phyloP scores from a whole-genome alignment of 2,888 invertebrate genomes.

The Diplolepis rosae region DNA sequence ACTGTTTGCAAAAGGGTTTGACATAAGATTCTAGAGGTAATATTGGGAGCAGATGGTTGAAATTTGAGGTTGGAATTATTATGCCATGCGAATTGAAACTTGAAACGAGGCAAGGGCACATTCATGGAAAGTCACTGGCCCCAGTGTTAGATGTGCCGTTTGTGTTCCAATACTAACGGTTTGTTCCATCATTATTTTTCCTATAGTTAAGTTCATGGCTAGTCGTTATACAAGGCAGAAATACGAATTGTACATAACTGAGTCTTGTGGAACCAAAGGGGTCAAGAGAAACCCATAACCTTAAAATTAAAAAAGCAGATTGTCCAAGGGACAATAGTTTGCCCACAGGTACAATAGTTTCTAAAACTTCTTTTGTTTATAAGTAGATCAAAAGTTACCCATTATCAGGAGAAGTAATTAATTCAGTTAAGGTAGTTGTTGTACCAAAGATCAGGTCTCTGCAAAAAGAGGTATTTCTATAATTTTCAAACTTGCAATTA shows the following conservation, averaged over 20 bases:
- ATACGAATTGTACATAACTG: background rate
- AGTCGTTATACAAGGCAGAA: background rate
- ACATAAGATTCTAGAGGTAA: too few relatives aligned
- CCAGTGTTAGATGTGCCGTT: background rate
- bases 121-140: background rate
- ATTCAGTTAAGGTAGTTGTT: too few relatives aligned
- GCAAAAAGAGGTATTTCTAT: too few relatives aligned
- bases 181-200: background rate
- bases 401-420: too few relatives aligned
- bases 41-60: too few relatives aligned
- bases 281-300: constrained; percentile 30
- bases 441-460: too few relatives aligned
- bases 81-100: background rate
- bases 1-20: too few relatives aligned
- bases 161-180: constrained; percentile 4
- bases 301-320: constrained; percentile 35
- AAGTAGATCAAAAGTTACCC: too few relatives aligned
- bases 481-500: too few relatives aligned
- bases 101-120: background rate
- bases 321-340: constrained; percentile 1
- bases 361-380: too few relatives aligned
- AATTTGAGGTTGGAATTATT: background rate
- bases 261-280: constrained; percentile 6
- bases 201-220: background rate
- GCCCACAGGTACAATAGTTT: constrained; percentile 15